Evolutionary conservation across 2,888 invertebrate species (phyloP).

Genomic region (Merodon equestris): DNA sequence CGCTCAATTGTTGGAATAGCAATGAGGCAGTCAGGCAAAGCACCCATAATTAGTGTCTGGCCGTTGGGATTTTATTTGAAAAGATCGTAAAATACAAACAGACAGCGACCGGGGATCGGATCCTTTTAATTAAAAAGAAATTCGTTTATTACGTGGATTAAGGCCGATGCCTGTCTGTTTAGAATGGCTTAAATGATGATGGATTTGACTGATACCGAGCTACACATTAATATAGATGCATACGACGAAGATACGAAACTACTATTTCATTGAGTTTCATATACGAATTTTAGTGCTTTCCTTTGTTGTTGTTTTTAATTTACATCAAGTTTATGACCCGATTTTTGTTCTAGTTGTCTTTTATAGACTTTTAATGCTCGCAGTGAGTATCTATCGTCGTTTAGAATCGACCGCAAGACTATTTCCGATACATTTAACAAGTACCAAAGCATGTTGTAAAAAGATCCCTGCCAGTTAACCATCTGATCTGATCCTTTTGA

Average conservation of each 20-base stretch:
- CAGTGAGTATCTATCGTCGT: slow-evolving; percentile 18
- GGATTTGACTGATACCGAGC: not conserved
- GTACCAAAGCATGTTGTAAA: not conserved
- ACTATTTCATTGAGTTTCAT: not conserved
- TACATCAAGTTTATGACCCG: not conserved
- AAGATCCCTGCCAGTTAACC: too few relatives aligned
- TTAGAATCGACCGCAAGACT: not conserved
- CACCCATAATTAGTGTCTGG: slow-evolving; percentile 18
- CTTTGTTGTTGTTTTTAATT: not conserved
- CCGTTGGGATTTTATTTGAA: slow-evolving; percentile 18
- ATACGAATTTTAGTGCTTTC: slow-evolving; percentile 7
- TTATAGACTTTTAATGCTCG: slow-evolving; percentile 21
- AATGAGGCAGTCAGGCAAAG: not conserved
- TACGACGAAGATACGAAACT: too few relatives aligned
- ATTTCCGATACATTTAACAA: slow-evolving; percentile 9
- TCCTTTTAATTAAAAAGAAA: slow-evolving; percentile 30
- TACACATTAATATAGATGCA: not conserved
- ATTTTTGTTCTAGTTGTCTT: slow-evolving; percentile 25
- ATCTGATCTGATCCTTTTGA: too few relatives aligned
- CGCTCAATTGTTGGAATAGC: not conserved
- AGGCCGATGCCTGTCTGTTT: not conserved
- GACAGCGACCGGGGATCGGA: slow-evolving; percentile 31
- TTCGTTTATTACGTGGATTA: slow-evolving; percentile 36
- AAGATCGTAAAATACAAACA: slow-evolving; percentile 31
- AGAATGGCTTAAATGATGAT: slow-evolving; percentile 5